phyloP scores from a whole-genome alignment of 2,797 vertebrate species.

The Allochrocebus solatus region DNA sequence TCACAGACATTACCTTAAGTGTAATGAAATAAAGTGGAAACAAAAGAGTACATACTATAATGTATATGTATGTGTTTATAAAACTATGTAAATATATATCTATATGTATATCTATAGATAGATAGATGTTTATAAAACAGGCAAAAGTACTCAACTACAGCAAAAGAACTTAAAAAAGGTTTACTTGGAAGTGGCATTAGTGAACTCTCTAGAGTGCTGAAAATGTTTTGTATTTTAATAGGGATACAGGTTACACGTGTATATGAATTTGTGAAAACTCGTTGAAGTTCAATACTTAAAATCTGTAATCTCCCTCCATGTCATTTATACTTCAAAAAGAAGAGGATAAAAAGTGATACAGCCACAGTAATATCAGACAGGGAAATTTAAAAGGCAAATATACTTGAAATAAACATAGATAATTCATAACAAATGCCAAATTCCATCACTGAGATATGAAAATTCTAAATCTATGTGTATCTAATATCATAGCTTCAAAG shows the following conservation, averaged over 20 bases:
- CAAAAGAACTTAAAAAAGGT: background rate
- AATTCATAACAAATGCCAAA: conserved; percentile 25
- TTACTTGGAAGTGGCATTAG: background rate
- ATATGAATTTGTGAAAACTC: background rate
- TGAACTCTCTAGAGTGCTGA: background rate
- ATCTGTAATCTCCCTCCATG: background rate
- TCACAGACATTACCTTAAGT: background rate
- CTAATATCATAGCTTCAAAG: background rate
- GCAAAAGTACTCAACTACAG: background rate
- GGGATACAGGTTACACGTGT: background rate
- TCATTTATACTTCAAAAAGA: conserved; percentile 35
- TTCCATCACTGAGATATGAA: background rate
- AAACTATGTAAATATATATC: background rate
- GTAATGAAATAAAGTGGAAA: background rate
- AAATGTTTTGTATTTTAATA: conserved; percentile 20
- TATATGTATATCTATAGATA: background rate
- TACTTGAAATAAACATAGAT: background rate
- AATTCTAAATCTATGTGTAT: background rate
- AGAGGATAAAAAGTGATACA: background rate
- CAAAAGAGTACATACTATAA: background rate
- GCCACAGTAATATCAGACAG: background rate
- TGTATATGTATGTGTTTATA: background rate
- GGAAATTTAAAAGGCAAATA: conserved; percentile 12
- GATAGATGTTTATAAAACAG: background rate
- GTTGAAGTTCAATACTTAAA: background rate